A percentile compares a stretch with the other conserved stretches of the same genome.
phyloP scores from a whole-genome alignment of 1,140 invertebrate species.

The Pararge aegeria region DNA sequence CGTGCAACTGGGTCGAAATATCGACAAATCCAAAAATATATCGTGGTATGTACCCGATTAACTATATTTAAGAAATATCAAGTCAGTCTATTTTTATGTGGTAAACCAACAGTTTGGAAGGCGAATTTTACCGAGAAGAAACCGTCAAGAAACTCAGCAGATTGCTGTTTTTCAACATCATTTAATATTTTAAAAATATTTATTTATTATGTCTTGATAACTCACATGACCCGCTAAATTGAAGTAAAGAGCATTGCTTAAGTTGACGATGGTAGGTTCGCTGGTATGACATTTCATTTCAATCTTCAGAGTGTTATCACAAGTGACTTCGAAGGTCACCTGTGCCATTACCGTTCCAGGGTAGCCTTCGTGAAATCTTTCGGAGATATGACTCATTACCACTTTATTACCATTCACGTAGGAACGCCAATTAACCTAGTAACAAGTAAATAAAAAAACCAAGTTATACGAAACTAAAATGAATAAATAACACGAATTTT shows the following conservation, averaged over 20 bases:
- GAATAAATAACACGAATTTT: too few relatives aligned
- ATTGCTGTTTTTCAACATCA: too few relatives aligned
- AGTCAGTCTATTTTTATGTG: too few relatives aligned
- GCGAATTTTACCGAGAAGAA: too few relatives aligned
- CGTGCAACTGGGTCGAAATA: too few relatives aligned
- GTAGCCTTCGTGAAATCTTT: slow-evolving; percentile 92
- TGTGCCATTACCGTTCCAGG: slow-evolving; percentile 87
- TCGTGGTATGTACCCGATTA: too few relatives aligned
- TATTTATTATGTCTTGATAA: slow-evolving; percentile 4
- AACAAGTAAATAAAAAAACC: slow-evolving; percentile 3
- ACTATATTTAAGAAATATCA: too few relatives aligned
- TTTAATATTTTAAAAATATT: too few relatives aligned
- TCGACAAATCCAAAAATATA: too few relatives aligned
- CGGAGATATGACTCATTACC: slow-evolving; percentile 85
- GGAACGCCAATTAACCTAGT: slow-evolving; percentile 81
- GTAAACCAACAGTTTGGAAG: too few relatives aligned
- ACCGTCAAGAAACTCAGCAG: too few relatives aligned
- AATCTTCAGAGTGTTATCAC: slow-evolving; percentile 88
- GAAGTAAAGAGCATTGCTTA: slow-evolving; percentile 96
- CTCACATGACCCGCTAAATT: slow-evolving; percentile 92
- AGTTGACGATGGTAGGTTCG: slow-evolving; percentile 91
- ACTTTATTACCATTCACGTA: slow-evolving; percentile 80
- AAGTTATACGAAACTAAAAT: too few relatives aligned
- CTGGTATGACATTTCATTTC: slow-evolving; percentile 87
- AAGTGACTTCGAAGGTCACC: slow-evolving; percentile 86